Evolutionary conservation across 2,888 invertebrate species (phyloP).

Genomic region (Osmoderma eremita): DNA sequence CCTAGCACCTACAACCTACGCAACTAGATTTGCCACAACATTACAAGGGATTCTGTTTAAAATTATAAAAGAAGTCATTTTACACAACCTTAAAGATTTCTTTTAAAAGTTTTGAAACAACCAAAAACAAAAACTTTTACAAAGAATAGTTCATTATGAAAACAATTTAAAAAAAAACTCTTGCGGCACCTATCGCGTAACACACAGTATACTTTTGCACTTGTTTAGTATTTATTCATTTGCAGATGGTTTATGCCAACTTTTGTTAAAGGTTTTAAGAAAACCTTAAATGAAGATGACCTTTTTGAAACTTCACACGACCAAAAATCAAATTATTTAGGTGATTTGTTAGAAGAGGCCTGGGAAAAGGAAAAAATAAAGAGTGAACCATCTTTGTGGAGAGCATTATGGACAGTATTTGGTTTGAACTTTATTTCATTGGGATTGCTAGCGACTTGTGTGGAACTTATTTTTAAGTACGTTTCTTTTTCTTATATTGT

Average conservation of each 20-base stretch:
- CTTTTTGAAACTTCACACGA: constrained; percentile 73
- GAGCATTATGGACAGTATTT: constrained; percentile 55
- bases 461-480: constrained; percentile 56
- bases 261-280: constrained; percentile 41
- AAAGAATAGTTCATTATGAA: too few relatives aligned
- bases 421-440: constrained; percentile 53
- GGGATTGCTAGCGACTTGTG: constrained; percentile 56
- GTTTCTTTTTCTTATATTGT: constrained; percentile 30
- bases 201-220: too few relatives aligned
- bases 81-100: too few relatives aligned
- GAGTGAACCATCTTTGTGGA: constrained; percentile 56
- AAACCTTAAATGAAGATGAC: constrained; percentile 68
- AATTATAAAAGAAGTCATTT: too few relatives aligned
- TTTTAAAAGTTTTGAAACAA: too few relatives aligned
- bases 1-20: too few relatives aligned
- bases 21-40: too few relatives aligned
- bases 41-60: too few relatives aligned
- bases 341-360: constrained; percentile 72
- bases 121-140: too few relatives aligned
- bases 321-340: constrained; percentile 74
- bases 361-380: constrained; percentile 58
- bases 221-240: constrained; percentile 2
- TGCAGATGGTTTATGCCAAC: constrained; percentile 43
- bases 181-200: too few relatives aligned
- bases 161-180: too few relatives aligned